These are phyloP conservation scores for Conistra vaccinii DNA, from an alignment of 2,888 invertebrate species.

Conservation along the genomic window DNA sequence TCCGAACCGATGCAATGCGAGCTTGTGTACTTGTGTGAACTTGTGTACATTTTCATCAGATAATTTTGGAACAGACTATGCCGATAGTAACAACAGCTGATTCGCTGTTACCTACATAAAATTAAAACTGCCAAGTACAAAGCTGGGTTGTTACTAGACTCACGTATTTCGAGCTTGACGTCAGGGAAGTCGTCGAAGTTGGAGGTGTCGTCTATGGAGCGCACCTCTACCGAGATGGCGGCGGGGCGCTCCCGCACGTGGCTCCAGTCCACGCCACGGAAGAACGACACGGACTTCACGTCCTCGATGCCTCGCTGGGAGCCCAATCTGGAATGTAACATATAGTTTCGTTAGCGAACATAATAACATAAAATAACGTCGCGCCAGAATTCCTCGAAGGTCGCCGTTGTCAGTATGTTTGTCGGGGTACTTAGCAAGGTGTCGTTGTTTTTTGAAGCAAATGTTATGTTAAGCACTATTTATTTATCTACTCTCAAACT, in stretches of 20 bases:
- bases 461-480: neutral
- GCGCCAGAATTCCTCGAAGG: too few relatives aligned
- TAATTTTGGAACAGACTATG: neutral
- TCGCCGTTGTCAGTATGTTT: neutral
- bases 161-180: conserved; percentile 99
- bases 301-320: conserved; percentile 98
- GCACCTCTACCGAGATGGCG: conserved; percentile 99
- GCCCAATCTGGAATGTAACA: conserved; percentile 90
- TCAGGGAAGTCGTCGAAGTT: conserved; percentile 99
- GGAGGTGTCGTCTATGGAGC: conserved; percentile 99
- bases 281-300: conserved; percentile 97
- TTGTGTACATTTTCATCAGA: neutral
- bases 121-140: neutral
- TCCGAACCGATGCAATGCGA: too few relatives aligned
- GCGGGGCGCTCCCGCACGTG: conserved; percentile 99
- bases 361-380: neutral
- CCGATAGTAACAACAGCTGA: neutral
- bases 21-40: too few relatives aligned
- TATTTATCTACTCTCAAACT: neutral
- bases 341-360: neutral
- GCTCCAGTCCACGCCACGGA: conserved; percentile 99
- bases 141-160: conserved; percentile 84
- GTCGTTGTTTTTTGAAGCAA: neutral
- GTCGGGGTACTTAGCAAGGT: neutral
- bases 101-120: neutral